Conservation (phyloP, 2,113 vertebrate species). For the Corythornis madagascariensis region DNA sequence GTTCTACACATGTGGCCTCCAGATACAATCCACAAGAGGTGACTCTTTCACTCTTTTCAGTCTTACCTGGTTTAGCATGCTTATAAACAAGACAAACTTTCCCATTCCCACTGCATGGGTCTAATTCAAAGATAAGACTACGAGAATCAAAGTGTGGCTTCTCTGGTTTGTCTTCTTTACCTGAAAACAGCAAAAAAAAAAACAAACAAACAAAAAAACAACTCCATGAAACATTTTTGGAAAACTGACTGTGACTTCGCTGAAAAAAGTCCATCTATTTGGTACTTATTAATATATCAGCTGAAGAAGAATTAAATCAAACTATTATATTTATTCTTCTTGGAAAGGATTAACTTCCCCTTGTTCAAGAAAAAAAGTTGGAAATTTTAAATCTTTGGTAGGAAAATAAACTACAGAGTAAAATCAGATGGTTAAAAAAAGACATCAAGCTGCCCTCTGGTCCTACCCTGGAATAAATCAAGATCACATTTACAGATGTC, state of each 20-base stretch:
- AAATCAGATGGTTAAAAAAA: neutral
- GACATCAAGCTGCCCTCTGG: neutral
- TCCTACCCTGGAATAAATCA: neutral
- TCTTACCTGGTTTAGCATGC: conserved; percentile 83
- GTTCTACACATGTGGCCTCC: neutral
- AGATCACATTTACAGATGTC: neutral
- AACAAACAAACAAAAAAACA: too few relatives aligned
- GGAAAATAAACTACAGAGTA: neutral
- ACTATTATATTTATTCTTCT: neutral
- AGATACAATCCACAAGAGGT: neutral
- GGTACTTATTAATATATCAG: neutral
- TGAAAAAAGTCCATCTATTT: neutral
- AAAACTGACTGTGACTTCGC: neutral
- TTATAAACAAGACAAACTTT: conserved; percentile 96
- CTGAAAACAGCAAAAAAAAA: conserved; percentile 57
- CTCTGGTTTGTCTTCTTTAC: conserved; percentile 60
- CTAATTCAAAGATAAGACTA: conserved; percentile 91
- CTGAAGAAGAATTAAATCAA: neutral
- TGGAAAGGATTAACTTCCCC: neutral
- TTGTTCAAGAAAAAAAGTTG: neutral
- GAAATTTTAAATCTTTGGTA: neutral
- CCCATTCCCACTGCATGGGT: conserved; percentile 89
- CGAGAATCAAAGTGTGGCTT: conserved; percentile 90
- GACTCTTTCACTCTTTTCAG: neutral
- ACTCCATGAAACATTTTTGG: neutral